A percentile compares a stretch with the other conserved stretches of the same genome.
Conservation (phyloP, 2,797 vertebrate species). For the Mormyrops attenuatus region DNA sequence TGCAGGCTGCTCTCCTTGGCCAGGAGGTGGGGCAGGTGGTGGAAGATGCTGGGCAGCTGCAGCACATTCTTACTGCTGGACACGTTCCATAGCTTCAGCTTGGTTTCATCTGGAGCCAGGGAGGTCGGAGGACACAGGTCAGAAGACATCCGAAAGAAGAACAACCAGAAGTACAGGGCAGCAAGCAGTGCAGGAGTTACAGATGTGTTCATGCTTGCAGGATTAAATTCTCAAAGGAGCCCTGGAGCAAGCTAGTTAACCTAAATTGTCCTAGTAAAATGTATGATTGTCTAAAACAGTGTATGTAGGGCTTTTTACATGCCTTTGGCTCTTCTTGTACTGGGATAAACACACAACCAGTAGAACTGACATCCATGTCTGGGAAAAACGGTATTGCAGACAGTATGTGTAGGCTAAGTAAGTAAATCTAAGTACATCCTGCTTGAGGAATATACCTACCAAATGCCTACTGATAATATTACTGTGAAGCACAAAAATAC, state of each 20-base stretch:
- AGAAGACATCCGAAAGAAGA: not conserved
- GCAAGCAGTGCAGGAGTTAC: not conserved
- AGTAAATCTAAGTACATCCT: not conserved
- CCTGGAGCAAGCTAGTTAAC: not conserved
- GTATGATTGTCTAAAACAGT: not conserved
- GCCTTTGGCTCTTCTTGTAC: not conserved
- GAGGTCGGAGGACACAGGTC: constrained; percentile 3
- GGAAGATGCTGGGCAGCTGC: constrained; percentile 94
- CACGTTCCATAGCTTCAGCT: constrained; percentile 89
- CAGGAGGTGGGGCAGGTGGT: constrained; percentile 94
- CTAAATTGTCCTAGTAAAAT: not conserved
- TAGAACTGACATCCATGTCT: not conserved
- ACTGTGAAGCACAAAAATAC: not conserved
- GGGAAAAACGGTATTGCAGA: not conserved
- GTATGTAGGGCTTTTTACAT: not conserved
- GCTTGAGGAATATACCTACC: not conserved
- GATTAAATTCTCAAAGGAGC: not conserved
- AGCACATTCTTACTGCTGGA: constrained; percentile 89
- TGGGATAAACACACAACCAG: not conserved
- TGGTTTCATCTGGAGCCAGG: constrained; percentile 78
- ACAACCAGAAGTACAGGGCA: not conserved
- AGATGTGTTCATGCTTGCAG: not conserved
- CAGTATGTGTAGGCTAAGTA: not conserved
- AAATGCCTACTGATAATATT: not conserved
- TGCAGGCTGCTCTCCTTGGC: constrained; percentile 90